Evolutionary conservation across 2,888 invertebrate species (phyloP).

Genomic region (Elmis aenea): DNA sequence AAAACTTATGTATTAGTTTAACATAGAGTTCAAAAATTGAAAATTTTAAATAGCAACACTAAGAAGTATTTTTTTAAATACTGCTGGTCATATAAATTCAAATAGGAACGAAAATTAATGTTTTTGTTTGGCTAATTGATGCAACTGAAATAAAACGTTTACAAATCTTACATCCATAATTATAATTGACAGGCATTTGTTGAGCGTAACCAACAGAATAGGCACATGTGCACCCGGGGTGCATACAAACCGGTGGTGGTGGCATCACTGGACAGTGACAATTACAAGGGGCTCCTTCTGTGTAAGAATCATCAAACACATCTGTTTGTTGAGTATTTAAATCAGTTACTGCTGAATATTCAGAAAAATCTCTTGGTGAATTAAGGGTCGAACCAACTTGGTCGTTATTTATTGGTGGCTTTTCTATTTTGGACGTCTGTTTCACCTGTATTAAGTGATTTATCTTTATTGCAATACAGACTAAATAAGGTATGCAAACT

Average conservation of each 20-base stretch:
- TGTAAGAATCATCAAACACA: not conserved
- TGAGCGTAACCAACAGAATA: slow-evolving; percentile 7
- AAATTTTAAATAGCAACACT: no score
- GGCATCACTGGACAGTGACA: not conserved
- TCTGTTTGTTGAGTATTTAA: slow-evolving; percentile 3
- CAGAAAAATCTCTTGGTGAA: slow-evolving; percentile 27
- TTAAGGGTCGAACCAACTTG: slow-evolving; percentile 9
- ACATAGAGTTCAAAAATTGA: no score
- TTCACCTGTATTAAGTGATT: slow-evolving; percentile 19
- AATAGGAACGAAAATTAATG: no score
- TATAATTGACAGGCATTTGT: slow-evolving; percentile 1
- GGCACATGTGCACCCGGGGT: slow-evolving; percentile 11
- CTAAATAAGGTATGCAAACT: no score
- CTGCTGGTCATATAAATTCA: no score
- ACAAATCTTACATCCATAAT: no score
- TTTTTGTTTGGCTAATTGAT: no score
- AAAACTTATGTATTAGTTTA: no score
- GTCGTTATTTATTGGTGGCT: slow-evolving; percentile 4
- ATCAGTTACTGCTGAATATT: slow-evolving; percentile 19
- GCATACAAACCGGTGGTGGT: slow-evolving; percentile 11
- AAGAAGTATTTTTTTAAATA: no score
- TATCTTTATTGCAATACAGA: no score
- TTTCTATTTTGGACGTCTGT: slow-evolving; percentile 1
- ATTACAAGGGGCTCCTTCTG: not conserved
- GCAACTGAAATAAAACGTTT: no score